Evolutionary conservation across 2,797 vertebrate species (phyloP).

Genomic region (Falco peregrinus): DNA sequence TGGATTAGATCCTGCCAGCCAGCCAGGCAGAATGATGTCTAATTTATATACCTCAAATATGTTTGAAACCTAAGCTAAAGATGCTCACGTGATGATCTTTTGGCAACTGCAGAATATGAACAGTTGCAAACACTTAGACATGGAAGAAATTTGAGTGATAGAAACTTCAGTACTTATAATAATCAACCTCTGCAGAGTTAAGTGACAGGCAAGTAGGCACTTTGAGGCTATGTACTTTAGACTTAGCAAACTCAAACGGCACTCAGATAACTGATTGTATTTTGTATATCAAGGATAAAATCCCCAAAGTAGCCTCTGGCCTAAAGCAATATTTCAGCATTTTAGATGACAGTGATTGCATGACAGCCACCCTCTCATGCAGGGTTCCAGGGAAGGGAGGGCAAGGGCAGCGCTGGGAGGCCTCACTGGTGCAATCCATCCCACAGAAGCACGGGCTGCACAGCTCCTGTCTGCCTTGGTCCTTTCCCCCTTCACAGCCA

Average conservation of each 20-base stretch:
- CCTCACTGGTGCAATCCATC: neutral
- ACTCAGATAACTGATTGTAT: neutral
- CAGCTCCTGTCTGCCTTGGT: neutral
- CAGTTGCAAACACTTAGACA: neutral
- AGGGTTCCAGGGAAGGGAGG: neutral
- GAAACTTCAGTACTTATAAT: neutral
- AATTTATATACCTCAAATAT: slow-evolving; percentile 45
- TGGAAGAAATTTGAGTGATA: slow-evolving; percentile 6
- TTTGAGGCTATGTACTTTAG: neutral
- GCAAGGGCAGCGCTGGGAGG: neutral
- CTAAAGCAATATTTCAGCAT: neutral
- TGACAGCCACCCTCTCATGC: neutral
- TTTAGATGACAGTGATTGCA: neutral
- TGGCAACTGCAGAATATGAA: neutral
- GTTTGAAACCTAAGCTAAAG: slow-evolving; percentile 24
- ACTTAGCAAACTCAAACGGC: neutral
- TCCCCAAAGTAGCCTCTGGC: neutral
- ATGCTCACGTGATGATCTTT: neutral
- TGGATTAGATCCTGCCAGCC: slow-evolving; percentile 1
- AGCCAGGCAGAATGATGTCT: neutral
- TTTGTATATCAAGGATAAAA: neutral
- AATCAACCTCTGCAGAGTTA: neutral
- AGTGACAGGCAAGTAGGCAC: neutral
- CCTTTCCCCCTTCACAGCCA: neutral
- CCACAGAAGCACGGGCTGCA: neutral